These are phyloP conservation scores for Pyralis farinalis DNA, from an alignment of 2,888 invertebrate genomes.

Conservation along the genomic window DNA sequence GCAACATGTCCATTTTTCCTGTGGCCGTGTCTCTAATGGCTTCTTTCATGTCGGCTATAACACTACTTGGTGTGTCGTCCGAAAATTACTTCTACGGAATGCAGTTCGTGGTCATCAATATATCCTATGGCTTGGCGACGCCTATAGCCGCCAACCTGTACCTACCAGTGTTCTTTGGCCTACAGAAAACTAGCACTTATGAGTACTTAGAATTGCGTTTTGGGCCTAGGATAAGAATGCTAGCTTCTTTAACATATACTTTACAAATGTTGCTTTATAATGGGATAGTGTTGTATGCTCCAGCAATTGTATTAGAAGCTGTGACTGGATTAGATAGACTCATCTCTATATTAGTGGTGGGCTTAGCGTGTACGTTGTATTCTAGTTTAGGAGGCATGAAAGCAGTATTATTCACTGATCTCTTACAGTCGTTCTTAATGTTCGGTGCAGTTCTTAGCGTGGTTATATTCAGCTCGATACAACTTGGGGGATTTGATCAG, in stretches of 20 bases:
- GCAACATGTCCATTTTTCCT: slow-evolving; percentile 89
- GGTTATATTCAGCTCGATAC: slow-evolving; percentile 86
- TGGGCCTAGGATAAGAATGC: slow-evolving; percentile 86
- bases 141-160: slow-evolving; percentile 89
- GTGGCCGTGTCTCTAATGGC: slow-evolving; percentile 95
- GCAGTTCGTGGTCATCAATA: slow-evolving; percentile 88
- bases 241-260: slow-evolving; percentile 92
- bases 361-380: slow-evolving; percentile 91
- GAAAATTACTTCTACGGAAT: slow-evolving; percentile 93
- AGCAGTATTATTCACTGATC: slow-evolving; percentile 93
- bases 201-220: slow-evolving; percentile 96
- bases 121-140: slow-evolving; percentile 88
- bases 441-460: slow-evolving; percentile 90
- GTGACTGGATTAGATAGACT: slow-evolving; percentile 89
- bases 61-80: slow-evolving; percentile 92
- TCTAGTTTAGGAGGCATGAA: slow-evolving; percentile 95
- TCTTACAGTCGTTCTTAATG: slow-evolving; percentile 93
- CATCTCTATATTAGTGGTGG: slow-evolving; percentile 87
- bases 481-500: slow-evolving; percentile 84
- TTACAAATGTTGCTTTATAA: slow-evolving; percentile 95
- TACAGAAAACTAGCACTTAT: slow-evolving; percentile 93
- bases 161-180: slow-evolving; percentile 91
- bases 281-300: slow-evolving; percentile 96
- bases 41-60: slow-evolving; percentile 96
- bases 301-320: slow-evolving; percentile 93